phyloP scores from a whole-genome alignment of 2,888 invertebrate genomes.

The Microplitis deprimator region DNA sequence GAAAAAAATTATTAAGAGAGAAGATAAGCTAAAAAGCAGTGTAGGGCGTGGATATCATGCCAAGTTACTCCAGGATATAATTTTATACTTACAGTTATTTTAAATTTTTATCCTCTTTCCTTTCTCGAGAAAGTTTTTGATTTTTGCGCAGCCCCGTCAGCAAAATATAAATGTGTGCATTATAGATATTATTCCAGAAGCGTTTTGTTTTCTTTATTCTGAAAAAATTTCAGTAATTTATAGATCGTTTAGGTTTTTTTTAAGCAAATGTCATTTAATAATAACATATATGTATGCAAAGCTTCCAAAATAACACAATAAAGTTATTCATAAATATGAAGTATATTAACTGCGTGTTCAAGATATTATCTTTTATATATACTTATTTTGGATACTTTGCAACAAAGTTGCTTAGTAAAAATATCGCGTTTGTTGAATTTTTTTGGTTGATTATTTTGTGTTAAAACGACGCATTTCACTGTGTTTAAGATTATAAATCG shows the following conservation, averaged over 20 bases:
- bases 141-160: conserved; percentile 9
- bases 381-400: not conserved
- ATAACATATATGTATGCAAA: conserved; percentile 13
- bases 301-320: not conserved
- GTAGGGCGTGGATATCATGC: conserved; percentile 33
- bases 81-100: conserved; percentile 21
- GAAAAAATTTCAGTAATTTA: not conserved
- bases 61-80: conserved; percentile 21
- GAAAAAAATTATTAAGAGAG: not conserved
- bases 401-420: not conserved
- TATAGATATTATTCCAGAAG: conserved; percentile 1
- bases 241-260: not conserved
- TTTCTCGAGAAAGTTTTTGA: conserved; percentile 21
- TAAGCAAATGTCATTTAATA: not conserved
- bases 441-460: too few species aligned
- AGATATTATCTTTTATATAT: not conserved
- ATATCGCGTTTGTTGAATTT: too few species aligned
- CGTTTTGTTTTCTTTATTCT: conserved; percentile 2
- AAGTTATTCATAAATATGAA: not conserved
- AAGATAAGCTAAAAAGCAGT: conserved; percentile 22
- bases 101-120: conserved; percentile 5
- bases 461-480: too few species aligned
- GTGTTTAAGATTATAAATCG: too few species aligned
- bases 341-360: not conserved
- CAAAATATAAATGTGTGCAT: conserved; percentile 7